Evolutionary conservation across 2,113 vertebrate species (phyloP).

Genomic region (Sturnus vulgaris): DNA sequence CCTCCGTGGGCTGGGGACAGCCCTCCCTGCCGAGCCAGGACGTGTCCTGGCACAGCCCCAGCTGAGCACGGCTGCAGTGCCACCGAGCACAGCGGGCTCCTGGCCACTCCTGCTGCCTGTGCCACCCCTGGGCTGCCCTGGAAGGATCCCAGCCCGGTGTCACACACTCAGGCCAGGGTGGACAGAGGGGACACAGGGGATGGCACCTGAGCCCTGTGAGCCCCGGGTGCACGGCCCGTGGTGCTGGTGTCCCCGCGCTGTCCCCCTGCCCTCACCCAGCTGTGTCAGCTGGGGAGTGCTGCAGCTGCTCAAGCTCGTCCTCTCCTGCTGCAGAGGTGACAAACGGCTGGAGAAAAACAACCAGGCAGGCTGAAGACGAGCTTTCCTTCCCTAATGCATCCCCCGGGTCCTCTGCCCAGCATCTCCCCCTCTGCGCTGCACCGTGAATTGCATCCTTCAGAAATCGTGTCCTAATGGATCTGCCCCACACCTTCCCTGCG

Average conservation of each 20-base stretch:
- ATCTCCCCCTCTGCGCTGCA: neutral
- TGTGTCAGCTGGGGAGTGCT: neutral
- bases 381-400: neutral
- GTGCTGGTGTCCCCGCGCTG: rapidly evolving
- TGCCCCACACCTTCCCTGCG: neutral
- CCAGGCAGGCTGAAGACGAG: neutral
- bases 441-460: neutral
- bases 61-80: rapidly evolving
- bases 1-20: rapidly evolving
- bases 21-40: rapidly evolving
- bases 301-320: neutral
- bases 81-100: rapidly evolving
- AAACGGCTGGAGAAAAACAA: neutral
- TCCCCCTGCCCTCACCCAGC: neutral
- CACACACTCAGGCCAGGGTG: neutral
- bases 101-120: neutral
- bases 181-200: too few species aligned
- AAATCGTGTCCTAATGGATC: neutral
- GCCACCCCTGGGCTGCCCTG: neutral
- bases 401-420: neutral
- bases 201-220: rapidly evolving
- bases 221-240: neutral
- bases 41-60: neutral
- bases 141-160: neutral
- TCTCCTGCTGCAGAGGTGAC: neutral